Evolutionary conservation across 2,888 invertebrate species (phyloP).

Genomic region (Entomobrya multifasciata): DNA sequence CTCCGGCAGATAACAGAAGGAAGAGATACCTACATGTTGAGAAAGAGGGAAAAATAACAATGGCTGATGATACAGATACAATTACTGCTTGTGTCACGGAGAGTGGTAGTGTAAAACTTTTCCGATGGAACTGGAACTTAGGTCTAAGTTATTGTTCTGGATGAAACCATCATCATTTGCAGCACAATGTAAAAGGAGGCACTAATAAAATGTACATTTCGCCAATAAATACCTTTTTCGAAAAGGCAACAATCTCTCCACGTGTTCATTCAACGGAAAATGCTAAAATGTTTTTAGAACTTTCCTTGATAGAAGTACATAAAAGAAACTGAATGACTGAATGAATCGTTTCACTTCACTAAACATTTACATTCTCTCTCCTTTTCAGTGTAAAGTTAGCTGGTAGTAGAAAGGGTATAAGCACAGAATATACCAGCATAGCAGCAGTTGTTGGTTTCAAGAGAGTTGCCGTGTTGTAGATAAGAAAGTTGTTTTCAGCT

Average conservation of each 20-base stretch:
- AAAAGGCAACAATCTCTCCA: slow-evolving; percentile 38
- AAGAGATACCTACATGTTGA: not conserved
- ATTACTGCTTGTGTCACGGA: not conserved
- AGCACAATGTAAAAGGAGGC: too few relatives aligned
- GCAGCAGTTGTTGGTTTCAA: slow-evolving; percentile 9
- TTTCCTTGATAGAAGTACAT: not conserved
- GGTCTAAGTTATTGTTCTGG: not conserved
- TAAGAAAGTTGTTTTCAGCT: slow-evolving; percentile 11
- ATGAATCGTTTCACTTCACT: not conserved
- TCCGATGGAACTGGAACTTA: not conserved
- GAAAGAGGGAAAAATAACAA: not conserved
- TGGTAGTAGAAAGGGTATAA: not conserved
- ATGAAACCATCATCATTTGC: not conserved
- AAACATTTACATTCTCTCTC: slow-evolving; percentile 22
- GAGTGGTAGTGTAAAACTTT: not conserved
- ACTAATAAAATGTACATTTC: too few relatives aligned
- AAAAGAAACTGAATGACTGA: slow-evolving; percentile 30
- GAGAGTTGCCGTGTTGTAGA: too few relatives aligned
- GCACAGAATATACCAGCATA: too few relatives aligned
- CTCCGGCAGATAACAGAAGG: too few relatives aligned
- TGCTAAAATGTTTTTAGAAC: not conserved
- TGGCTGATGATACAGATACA: slow-evolving; percentile 14
- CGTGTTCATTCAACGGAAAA: slow-evolving; percentile 37
- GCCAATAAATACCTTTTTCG: too few relatives aligned
- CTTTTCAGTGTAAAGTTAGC: slow-evolving; percentile 10